Evolutionary conservation across 2,888 invertebrate genomes (phyloP), one percentile per base, ranked within the genome.

Genomic region (Anagyrus pseudococci): DNA sequence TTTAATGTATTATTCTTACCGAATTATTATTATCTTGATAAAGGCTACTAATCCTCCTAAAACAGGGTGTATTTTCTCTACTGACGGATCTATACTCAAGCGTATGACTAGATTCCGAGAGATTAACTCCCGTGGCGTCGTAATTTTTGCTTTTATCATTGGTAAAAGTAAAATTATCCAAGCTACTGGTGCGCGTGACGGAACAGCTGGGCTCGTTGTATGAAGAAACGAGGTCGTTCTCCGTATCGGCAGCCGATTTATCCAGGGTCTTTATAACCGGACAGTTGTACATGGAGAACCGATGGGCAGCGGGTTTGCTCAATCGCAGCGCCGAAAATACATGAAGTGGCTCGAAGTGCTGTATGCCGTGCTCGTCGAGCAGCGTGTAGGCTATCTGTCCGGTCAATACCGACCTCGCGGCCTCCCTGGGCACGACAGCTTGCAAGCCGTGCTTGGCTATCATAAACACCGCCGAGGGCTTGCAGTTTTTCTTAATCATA

Each of bases 301-400:
- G 83, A 76, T 87, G 86, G 6, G 87, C 86, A 7, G 85, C 85
- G 1, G 88, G 87, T 70, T 87, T 85, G 67, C 87, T 88, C 25
- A 91, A 80, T 69, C 88, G 87, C 58, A 91, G 80, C 0, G 89
- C 89, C 25, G 88, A 87, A 77, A 90, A 89, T 61, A 89, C 90
- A 73, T 90, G 89, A 70, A 90, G 82, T 0, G 91, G 91, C 73
- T 90, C 90, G 73, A 92, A 91, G 73, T 88, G 88, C 61, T 87
- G 86, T 37, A 92, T 87, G 23, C 92, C 92, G 68, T 85, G 87
- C 78, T 92, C 92, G 71, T 92, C 91, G 3, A 92, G 84, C 8
- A 92, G 87, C 13, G 89, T 88, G 74, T 92, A 92, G 1, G 91
- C 86, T 0, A 91, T 86, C 80, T 90, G 85, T 2, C 92, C 92